Evolutionary conservation across 2,113 vertebrate genomes (phyloP), one percentile per base, ranked within the genome.

Genomic region (Vulpes ferrilata): DNA sequence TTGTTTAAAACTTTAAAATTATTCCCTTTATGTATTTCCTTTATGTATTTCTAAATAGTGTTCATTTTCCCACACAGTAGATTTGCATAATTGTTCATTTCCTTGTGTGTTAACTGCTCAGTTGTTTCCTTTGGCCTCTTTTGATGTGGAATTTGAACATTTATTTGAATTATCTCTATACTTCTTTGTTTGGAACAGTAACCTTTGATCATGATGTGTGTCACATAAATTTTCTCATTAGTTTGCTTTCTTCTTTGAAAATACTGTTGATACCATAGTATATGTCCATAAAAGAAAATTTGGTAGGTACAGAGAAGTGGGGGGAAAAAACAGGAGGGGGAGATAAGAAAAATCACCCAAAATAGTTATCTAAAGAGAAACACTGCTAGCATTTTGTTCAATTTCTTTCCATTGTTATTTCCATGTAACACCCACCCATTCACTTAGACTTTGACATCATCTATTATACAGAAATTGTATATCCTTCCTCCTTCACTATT

Each of bases 161-260:
- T 81, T 89, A 57, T 23, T 74, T 90, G 60, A 22, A 35, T 96
- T 30, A 53, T 82, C 86, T 92, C 79, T 81, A 3, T 16, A 20
- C 19, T 73, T 88, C 59, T 93, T 91, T 53, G n/a, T 13, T 73
- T 38, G 79, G 38, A 84, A 88, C 8, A 43, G 20, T 19, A 65
- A 95, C 23, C 12, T 35, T 93, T 85, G 71, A 85, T 84, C 64
- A 74, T 67, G 55, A 78, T 83, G 4, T 64, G 25, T 35, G 23
- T 80, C 69, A 48, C 27, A 79, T 55, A 35, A 38, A 38, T 85
- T 67, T 83, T 88, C 51, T 94, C 71, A 48, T 88, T 89, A 55
- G 62, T 92, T 79, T 90, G 9, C 64, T 86, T 96, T 89, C 51
- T 43, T 95, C 96, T 94, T 78, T 78, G n/a, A 48, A 51, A 95